Base-by-base conservation (phyloP, 1,140 invertebrate genomes). In the Ctenoplectra terminalis region DNA sequence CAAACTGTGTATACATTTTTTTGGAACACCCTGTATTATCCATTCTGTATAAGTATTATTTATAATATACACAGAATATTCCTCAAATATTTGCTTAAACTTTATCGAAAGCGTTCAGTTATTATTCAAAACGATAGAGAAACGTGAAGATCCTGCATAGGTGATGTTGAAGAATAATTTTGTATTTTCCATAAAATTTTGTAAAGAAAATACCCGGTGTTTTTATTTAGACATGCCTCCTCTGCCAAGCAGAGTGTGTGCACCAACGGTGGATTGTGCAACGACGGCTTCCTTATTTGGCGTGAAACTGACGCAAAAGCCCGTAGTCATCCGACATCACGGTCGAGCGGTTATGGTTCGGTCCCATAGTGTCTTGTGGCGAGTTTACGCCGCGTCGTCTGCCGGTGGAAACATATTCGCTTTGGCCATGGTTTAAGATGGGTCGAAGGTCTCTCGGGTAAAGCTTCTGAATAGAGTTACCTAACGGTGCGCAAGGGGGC, bases 391-490 rank as follows among this genome's bases (percentile, higher is more conserved):
- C 71, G 60, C 69, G 80, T 84, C 77, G 74, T 81, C 73, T 82
- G 70, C 69, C 66, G 52, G n/a, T 74, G 77, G 75, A 88, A 83
- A 82, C 75, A 81, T 70, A 72, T 64, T 76, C 86, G 84, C 82
- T 88, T 85, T 85, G 81, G 46, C 56, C 77, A 81, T 70, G 74
- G 69, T 84, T 88, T 89, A 84, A 90, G 84, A 85, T 67, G 78
- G 74, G 80, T 83, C 81, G 84, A 79, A 86, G 88, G 79, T 87
- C 81, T 82, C 87, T 52, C 80, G 80, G 72, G 78, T 83, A 86
- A 85, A 84, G 83, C 69, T 67, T 73, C 83, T 88, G 88, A 91
- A 89, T 89, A 87, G 87, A 88, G 75, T 86, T 87, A 82, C 80
- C 81, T 81, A 79, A 82, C 82, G 87, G 66, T 56, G 76, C 83